These are phyloP conservation scores for Sapayoa aenigma DNA, from an alignment of 2,113 vertebrate genomes.

Conservation along the genomic window DNA sequence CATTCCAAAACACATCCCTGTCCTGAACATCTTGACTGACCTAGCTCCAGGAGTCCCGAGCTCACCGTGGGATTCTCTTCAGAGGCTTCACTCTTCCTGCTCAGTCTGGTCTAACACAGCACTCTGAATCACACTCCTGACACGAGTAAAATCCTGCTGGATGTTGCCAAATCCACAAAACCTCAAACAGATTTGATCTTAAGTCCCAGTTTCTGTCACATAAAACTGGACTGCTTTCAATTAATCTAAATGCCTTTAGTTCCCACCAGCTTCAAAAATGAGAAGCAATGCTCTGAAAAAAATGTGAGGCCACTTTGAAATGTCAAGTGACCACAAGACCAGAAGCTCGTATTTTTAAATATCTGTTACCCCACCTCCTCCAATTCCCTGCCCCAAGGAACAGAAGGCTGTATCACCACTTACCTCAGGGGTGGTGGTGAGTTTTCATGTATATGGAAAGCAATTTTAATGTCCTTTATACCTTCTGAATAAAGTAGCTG, in stretches of 20 bases:
- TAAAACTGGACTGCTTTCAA: not conserved
- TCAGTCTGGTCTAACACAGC: not conserved
- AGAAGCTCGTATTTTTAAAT: not conserved
- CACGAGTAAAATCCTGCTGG: not conserved
- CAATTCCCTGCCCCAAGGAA: not conserved
- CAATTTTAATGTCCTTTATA: not conserved
- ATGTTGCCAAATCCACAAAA: not conserved
- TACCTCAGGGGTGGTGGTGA: not conserved
- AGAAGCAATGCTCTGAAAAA: not conserved
- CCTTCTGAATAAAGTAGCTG: not conserved
- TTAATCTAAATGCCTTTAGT: not conserved
- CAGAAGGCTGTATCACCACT: not conserved
- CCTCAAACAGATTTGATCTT: not conserved
- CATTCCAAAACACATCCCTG: not conserved
- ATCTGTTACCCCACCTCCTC: not conserved
- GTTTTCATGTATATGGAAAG: not conserved
- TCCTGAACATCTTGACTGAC: not conserved
- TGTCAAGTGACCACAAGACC: not conserved
- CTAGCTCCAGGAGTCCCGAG: not conserved
- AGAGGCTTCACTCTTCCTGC: not conserved
- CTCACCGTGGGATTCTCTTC: not conserved
- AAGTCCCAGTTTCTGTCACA: not conserved
- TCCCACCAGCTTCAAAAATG: not conserved
- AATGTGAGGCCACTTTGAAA: not conserved
- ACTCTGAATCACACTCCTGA: not conserved